These are phyloP conservation scores for Polypterus bichir DNA, from an alignment of 2,113 vertebrate genomes.

Conservation along the genomic window DNA sequence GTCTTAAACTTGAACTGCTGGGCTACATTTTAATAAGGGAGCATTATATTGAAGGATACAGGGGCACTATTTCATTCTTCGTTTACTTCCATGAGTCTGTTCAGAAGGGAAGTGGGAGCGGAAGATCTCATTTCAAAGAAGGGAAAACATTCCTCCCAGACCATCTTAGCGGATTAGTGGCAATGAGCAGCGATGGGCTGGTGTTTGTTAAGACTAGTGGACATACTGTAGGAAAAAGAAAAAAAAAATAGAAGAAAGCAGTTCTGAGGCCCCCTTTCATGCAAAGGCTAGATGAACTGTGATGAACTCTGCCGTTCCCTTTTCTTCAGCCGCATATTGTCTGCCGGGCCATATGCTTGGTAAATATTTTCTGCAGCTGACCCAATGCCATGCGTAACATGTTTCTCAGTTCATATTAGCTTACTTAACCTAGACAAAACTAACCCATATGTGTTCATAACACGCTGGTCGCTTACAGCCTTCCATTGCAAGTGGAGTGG, in stretches of 20 bases:
- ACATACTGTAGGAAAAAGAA: not conserved
- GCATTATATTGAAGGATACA: not conserved
- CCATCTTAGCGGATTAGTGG: not conserved
- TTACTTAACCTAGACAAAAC: slow-evolving; percentile 15
- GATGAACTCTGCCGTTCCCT: not conserved
- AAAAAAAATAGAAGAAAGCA: not conserved
- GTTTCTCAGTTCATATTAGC: slow-evolving; percentile 12
- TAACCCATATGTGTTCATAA: slow-evolving; percentile 14
- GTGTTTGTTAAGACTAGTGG: not conserved
- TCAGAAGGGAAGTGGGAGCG: slow-evolving; percentile 3
- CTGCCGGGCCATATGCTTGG: slow-evolving; percentile 8
- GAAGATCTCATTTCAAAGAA: slow-evolving; percentile 1
- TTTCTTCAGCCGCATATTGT: not conserved
- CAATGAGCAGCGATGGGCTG: not conserved
- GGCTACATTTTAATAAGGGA: not conserved
- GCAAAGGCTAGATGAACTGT: not conserved
- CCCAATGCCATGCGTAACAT: slow-evolving; percentile 9
- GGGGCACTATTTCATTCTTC: slow-evolving; percentile 2
- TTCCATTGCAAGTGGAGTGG: slow-evolving; percentile 22
- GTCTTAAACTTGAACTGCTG: too few species aligned
- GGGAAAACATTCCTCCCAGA: slow-evolving; percentile 4
- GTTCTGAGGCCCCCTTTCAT: not conserved
- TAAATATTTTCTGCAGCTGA: slow-evolving; percentile 22
- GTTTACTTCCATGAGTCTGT: slow-evolving; percentile 6
- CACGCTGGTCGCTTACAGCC: slow-evolving; percentile 10